Evolutionary conservation across 1,140 invertebrate genomes (phyloP).

Genomic region (Plectrocnemia conspersa): DNA sequence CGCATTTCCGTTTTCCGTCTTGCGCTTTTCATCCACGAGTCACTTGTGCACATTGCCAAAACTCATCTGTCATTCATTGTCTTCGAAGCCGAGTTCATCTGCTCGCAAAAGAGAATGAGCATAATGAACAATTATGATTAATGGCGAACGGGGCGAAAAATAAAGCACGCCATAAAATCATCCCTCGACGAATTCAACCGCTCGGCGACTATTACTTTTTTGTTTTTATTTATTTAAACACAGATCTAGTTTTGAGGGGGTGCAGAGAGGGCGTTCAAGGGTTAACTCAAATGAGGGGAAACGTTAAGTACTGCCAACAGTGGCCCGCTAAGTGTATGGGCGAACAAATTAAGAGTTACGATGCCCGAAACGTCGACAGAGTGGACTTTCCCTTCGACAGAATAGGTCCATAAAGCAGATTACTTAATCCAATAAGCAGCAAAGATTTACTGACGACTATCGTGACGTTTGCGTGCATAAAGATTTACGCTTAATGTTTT

Average conservation of each 20-base stretch:
- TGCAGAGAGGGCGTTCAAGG: background rate
- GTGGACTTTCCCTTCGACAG: background rate
- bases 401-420: conserved; percentile 9
- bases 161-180: conserved; percentile 7
- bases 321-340: conserved; percentile 14
- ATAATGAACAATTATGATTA: conserved; percentile 24
- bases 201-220: background rate
- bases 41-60: background rate
- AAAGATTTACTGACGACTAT: background rate
- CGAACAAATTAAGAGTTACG: conserved; percentile 24
- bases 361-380: conserved; percentile 13
- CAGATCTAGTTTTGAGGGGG: background rate
- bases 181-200: conserved; percentile 1
- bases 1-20: conserved; percentile 19
- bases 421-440: conserved; percentile 7
- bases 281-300: conserved; percentile 2
- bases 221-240: no score
- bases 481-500: background rate
- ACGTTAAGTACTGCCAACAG: conserved; percentile 2
- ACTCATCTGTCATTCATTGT: background rate
- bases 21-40: background rate
- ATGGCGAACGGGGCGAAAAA: conserved; percentile 6
- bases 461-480: background rate
- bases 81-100: background rate
- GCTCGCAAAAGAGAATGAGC: background rate